These are phyloP conservation scores for Oreocharis arfaki DNA, from an alignment of 2,113 vertebrate genomes.

Conservation along the genomic window DNA sequence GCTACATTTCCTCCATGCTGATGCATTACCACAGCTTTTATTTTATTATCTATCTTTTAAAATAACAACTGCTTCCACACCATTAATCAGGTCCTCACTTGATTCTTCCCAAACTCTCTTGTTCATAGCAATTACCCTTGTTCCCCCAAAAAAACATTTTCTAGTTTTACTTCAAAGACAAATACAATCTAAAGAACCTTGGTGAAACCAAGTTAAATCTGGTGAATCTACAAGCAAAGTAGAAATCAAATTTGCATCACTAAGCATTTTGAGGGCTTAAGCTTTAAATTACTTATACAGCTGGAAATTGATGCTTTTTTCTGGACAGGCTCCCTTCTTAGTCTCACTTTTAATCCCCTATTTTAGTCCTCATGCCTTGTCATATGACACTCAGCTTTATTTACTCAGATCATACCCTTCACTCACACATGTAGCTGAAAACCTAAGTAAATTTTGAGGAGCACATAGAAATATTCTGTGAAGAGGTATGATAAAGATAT, in stretches of 20 bases:
- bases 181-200: background rate
- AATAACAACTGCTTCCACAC: background rate
- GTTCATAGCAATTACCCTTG: background rate
- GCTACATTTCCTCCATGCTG: background rate
- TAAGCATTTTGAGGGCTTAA: background rate
- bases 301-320: slow-evolving; percentile 14
- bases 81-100: background rate
- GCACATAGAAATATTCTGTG: background rate
- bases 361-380: slow-evolving; percentile 15
- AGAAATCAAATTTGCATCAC: background rate
- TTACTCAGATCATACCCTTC: background rate
- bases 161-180: background rate
- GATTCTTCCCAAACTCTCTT: background rate
- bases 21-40: background rate
- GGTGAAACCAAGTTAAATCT: background rate
- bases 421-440: background rate
- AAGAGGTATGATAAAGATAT: background rate
- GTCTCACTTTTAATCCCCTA: background rate
- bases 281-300: background rate
- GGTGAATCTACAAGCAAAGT: background rate
- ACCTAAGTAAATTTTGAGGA: background rate
- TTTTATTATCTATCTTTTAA: background rate
- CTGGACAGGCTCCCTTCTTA: background rate
- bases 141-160: background rate
- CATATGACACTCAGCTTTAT: slow-evolving; percentile 14